Evolutionary conservation across 2,888 invertebrate genomes (phyloP).

Genomic region (Melanostoma mellinum): DNA sequence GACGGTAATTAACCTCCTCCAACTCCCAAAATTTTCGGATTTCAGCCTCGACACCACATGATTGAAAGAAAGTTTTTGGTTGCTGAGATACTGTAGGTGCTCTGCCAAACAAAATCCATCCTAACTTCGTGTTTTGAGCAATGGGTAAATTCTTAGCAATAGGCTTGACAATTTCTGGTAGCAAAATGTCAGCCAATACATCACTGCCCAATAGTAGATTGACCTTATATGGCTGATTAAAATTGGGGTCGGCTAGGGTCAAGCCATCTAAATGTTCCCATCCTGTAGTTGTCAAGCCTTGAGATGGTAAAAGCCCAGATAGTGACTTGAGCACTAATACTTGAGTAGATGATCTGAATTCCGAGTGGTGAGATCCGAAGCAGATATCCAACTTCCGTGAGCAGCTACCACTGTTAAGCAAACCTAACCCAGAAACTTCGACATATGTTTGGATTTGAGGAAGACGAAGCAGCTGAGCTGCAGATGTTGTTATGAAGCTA

Average conservation of each 20-base stretch:
- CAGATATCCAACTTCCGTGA: not conserved
- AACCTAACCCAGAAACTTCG: slow-evolving; percentile 12
- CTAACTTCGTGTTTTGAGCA: not conserved
- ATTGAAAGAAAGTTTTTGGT: too few species aligned
- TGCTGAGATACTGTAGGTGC: not conserved
- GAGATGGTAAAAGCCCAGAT: slow-evolving; percentile 1
- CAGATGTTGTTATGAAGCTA: not conserved
- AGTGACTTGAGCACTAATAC: slow-evolving; percentile 1
- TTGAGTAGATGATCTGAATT: slow-evolving; percentile 8
- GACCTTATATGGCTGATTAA: not conserved
- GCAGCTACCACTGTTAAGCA: not conserved
- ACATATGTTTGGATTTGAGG: not conserved
- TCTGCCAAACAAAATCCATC: slow-evolving; percentile 14
- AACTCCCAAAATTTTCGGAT: not conserved
- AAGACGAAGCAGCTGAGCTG: not conserved
- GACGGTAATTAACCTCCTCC: not conserved
- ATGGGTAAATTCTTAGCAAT: not conserved
- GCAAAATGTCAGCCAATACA: slow-evolving; percentile 11
- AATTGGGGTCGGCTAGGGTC: not conserved
- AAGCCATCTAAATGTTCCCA: not conserved
- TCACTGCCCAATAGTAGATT: slow-evolving; percentile 25
- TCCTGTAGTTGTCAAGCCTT: not conserved
- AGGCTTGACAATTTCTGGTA: not conserved
- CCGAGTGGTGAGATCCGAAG: not conserved
- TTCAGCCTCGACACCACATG: too few species aligned